These are phyloP conservation scores for Melanaphis sacchari DNA, from an alignment of 1,140 invertebrate species.

Conservation along the genomic window DNA sequence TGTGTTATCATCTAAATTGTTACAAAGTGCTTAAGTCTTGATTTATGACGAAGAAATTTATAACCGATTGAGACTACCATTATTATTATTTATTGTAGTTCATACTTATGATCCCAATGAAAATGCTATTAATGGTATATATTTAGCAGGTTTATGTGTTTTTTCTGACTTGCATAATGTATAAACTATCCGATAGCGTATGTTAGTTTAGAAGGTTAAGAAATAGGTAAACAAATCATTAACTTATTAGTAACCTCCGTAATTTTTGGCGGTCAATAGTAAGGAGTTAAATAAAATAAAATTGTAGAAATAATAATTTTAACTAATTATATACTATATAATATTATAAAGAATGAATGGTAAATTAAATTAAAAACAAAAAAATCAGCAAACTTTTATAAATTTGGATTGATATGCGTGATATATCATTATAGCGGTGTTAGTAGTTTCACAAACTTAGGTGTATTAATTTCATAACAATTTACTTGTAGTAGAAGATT, in stretches of 20 bases:
- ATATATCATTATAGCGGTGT: background rate
- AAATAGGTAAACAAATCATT: background rate
- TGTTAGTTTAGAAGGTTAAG: background rate
- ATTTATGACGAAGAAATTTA: background rate
- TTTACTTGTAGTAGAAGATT: background rate
- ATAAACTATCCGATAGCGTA: background rate
- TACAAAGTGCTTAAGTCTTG: background rate
- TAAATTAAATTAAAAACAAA: too few species aligned
- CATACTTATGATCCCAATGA: background rate
- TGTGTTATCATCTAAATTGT: background rate
- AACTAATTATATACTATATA: background rate
- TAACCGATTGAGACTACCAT: background rate
- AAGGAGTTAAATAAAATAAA: background rate
- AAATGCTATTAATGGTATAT: background rate
- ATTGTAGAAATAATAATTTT: background rate
- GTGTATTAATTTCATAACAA: background rate
- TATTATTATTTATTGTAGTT: background rate
- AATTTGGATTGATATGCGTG: background rate
- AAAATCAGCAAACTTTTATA: background rate
- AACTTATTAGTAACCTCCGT: background rate
- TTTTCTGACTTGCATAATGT: background rate
- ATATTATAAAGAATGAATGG: background rate
- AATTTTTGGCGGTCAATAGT: background rate
- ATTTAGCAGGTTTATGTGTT: conserved; percentile 2
- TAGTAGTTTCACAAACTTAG: background rate